Evolutionary conservation across 1,140 invertebrate genomes (phyloP).

Genomic region (Oryzaephilus surinamensis): DNA sequence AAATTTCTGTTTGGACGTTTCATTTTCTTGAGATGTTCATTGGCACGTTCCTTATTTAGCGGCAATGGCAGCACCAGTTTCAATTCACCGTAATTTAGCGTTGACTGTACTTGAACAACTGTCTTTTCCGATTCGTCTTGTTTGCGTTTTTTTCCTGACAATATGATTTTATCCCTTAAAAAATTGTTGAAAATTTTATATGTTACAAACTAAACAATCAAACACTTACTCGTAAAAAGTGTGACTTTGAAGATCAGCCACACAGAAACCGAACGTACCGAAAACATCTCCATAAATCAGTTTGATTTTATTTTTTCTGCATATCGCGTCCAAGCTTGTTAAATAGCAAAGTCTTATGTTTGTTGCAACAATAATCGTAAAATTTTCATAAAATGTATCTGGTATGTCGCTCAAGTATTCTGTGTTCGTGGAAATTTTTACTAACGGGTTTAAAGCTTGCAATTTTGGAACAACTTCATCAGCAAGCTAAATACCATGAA

Average conservation of each 20-base stretch:
- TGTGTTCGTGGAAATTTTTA: constrained; percentile 65
- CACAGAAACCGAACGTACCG: constrained; percentile 88
- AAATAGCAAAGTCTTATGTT: constrained; percentile 60
- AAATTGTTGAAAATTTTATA: too few relatives aligned
- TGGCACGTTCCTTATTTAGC: too few relatives aligned
- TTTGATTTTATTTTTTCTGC: constrained; percentile 66
- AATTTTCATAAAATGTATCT: constrained; percentile 64
- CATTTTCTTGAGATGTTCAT: too few relatives aligned
- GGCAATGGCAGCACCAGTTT: too few relatives aligned
- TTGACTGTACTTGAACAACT: too few relatives aligned
- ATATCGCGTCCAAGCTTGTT: constrained; percentile 66
- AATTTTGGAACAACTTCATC: constrained; percentile 66
- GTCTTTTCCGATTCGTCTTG: too few relatives aligned
- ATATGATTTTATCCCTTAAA: too few relatives aligned
- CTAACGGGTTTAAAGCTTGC: constrained; percentile 85
- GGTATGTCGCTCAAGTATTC: constrained; percentile 50
- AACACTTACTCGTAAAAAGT: constrained; percentile 72
- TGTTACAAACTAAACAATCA: too few relatives aligned
- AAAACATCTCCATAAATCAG: constrained; percentile 88
- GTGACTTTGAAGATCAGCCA: constrained; percentile 79
- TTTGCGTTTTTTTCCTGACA: too few relatives aligned
- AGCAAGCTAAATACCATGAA: constrained; percentile 55
- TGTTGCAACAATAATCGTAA: constrained; percentile 77
- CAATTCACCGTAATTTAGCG: too few relatives aligned
- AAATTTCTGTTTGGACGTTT: too few relatives aligned